A percentile compares a stretch with the other conserved stretches of the same genome.
Evolutionary conservation across 2,113 vertebrate species (phyloP).

Genomic region (Phaetusa simplex): DNA sequence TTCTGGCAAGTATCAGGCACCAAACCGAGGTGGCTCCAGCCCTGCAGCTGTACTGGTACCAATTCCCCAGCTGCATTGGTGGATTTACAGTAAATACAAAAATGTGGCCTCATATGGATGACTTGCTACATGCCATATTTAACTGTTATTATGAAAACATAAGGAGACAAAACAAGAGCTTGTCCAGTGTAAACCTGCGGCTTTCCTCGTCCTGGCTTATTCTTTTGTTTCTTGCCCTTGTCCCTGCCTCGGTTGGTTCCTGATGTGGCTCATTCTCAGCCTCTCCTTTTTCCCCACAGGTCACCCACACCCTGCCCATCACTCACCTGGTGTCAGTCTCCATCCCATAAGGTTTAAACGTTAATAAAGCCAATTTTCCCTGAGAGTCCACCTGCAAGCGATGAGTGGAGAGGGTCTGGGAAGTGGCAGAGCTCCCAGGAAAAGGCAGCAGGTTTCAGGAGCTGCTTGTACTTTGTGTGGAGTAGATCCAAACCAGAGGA

Average conservation of each 20-base stretch:
- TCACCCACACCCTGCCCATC: neutral
- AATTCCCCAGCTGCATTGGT: neutral
- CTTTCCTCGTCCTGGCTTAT: neutral
- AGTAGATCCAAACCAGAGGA: neutral
- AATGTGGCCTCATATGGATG: neutral
- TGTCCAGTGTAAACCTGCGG: neutral
- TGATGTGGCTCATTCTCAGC: neutral
- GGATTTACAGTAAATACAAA: neutral
- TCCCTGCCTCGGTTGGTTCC: fast-evolving
- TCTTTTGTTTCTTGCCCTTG: neutral
- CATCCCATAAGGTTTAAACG: neutral
- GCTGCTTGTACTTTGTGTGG: neutral
- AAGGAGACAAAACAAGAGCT: neutral
- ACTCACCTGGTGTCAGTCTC: neutral
- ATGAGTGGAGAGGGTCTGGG: neutral
- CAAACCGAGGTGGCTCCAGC: neutral
- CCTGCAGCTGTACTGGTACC: neutral
- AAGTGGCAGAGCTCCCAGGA: neutral
- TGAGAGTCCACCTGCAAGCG: fast-evolving
- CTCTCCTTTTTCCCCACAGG: neutral
- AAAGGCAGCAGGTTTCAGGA: neutral
- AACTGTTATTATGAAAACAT: neutral
- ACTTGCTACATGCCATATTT: neutral
- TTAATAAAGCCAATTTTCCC: neutral
- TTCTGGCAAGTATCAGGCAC: neutral